Evolutionary conservation across 2,797 vertebrate genomes (phyloP), one percentile per base, ranked within the genome.

Genomic region (Protosalanx chinensis): DNA sequence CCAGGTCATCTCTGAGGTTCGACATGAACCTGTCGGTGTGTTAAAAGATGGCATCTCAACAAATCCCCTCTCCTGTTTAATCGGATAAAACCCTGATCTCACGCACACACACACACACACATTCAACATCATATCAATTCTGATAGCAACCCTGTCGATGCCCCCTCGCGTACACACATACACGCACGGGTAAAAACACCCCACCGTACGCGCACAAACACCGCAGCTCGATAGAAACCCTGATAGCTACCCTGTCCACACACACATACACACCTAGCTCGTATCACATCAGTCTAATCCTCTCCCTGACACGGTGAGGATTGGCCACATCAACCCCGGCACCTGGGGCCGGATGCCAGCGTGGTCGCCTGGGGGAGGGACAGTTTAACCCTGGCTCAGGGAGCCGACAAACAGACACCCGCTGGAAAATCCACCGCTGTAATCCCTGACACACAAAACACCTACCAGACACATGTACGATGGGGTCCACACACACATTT

Each of bases 241-340:
- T 57, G 53, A 57, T 57, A 66, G 3, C 35, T 65, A 64, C 57
- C 41, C 8, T 41, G 41, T 41, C 41, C 33, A 51, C 58, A 65
- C 27, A 30, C 58, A 66, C 66, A 13, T 66, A 75, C 74, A 62
- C 6, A n/a, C 1, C 49, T 2, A 37, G 53, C 59, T 73, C 35
- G 73, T 67, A 57, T 51, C 78, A 84, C 81, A 86, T 85, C 86
- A 85, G 80, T 87, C 80, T 87, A 88, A 89, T 88, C 86, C 86
- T 78, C 75, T 83, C 80, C 83, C 64, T 58, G 77, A 84, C 81
- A 85, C 5, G 71, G 81, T n/a, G 75, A 75, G 66, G 29, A 35
- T 6, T 16, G 61, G 8, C 66, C 46, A 59, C 79, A 78, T 15
- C 60, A 62, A 68, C 37, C 62, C 65, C 41, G 30, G 46, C 75